A percentile compares a stretch with the other conserved stretches of the same genome.
Conservation (phyloP, 2,888 invertebrate genomes). For the Syritta pipiens region DNA sequence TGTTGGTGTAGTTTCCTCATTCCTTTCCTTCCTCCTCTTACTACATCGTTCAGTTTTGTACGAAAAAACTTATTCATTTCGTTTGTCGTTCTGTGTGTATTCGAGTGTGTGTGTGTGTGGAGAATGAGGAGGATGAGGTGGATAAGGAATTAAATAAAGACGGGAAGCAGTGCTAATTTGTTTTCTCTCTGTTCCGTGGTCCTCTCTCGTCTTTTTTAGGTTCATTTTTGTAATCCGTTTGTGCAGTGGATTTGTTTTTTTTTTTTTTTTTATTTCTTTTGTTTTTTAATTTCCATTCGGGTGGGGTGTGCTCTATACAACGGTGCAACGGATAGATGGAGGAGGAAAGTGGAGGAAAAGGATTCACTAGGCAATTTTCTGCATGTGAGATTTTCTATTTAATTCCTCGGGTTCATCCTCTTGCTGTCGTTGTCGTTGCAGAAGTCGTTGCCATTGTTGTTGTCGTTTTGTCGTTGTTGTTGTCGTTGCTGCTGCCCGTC, state of each 20-base stretch:
- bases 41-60: conserved; percentile 30
- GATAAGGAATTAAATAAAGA: conserved; percentile 55
- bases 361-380: conserved; percentile 61
- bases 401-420: conserved; percentile 29
- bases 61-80: conserved; percentile 9
- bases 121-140: background rate
- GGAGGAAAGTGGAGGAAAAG: no score
- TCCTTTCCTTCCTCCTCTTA: conserved; percentile 1
- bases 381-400: conserved; percentile 55
- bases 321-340: conserved; percentile 4
- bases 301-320: no score
- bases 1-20: no score
- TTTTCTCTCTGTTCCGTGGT: conserved; percentile 45
- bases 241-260: conserved; percentile 35
- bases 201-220: conserved; percentile 1
- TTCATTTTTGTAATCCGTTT: conserved; percentile 48
- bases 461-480: background rate
- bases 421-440: background rate
- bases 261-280: no score
- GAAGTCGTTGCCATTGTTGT: conserved; percentile 1
- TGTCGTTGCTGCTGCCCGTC: background rate
- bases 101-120: background rate
- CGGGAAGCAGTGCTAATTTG: conserved; percentile 66
- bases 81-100: conserved; percentile 9
- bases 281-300: no score